These are phyloP conservation scores for Tetragonula carbonaria DNA, from an alignment of 2,888 invertebrate species.

Conservation along the genomic window DNA sequence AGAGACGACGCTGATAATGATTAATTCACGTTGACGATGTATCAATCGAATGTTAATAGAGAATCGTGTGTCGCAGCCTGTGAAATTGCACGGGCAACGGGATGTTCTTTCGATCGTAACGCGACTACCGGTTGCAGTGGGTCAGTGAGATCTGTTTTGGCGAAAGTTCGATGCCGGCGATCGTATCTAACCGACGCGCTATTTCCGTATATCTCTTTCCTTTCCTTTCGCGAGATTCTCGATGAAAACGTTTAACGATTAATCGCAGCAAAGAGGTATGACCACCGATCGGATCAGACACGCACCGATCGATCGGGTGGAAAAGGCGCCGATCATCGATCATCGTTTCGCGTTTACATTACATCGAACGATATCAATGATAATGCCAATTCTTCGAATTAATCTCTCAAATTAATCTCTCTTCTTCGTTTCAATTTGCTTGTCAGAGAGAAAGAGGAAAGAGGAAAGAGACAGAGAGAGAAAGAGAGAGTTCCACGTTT, in stretches of 20 bases:
- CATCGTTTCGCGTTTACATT: neutral
- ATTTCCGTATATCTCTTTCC: slow-evolving; percentile 44
- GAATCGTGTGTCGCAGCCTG: neutral
- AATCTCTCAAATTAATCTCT: neutral
- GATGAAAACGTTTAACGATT: slow-evolving; percentile 19
- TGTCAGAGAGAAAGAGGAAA: neutral
- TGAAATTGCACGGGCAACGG: slow-evolving; percentile 19
- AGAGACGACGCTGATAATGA: neutral
- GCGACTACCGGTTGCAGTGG: slow-evolving; percentile 67
- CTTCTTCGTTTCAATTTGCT: neutral
- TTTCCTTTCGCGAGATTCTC: slow-evolving; percentile 31
- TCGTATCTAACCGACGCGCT: slow-evolving; percentile 44
- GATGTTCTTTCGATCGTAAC: slow-evolving; percentile 38
- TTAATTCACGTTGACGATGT: neutral
- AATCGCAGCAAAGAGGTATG: neutral
- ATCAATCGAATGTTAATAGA: slow-evolving; percentile 6
- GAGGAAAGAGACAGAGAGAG: neutral
- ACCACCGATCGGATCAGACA: neutral
- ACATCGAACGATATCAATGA: too few species aligned
- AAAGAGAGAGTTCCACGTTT: neutral
- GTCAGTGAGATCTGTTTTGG: slow-evolving; percentile 77
- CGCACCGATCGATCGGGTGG: neutral
- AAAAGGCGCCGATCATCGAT: neutral
- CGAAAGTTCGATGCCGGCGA: slow-evolving; percentile 70
- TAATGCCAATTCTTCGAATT: too few species aligned